Evolutionary conservation across 2,888 invertebrate genomes (phyloP).

Genomic region (Muschampia plurimacula): DNA sequence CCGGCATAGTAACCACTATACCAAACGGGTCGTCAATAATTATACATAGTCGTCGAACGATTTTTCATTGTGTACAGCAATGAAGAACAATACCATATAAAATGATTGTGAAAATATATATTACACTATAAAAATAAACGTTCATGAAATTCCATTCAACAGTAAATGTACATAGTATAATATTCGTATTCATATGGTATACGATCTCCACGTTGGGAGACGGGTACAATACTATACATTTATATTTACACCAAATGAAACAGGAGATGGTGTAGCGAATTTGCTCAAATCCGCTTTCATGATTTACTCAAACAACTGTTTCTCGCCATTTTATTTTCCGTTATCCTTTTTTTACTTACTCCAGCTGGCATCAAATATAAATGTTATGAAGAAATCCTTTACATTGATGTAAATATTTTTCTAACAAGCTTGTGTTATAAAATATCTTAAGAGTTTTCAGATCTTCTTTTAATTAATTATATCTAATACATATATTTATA

Average conservation of each 20-base stretch:
- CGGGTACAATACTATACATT: conserved; percentile 35
- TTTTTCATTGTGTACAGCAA: neutral
- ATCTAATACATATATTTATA: no score
- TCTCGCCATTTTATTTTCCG: conserved; percentile 57
- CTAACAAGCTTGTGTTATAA: neutral
- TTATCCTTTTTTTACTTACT: conserved; percentile 49
- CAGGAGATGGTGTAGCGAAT: conserved; percentile 57
- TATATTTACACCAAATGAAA: conserved; percentile 56
- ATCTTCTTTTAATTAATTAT: no score
- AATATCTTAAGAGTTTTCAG: neutral
- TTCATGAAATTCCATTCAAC: neutral
- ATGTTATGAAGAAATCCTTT: conserved; percentile 1
- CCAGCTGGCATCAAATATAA: conserved; percentile 34
- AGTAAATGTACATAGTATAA: neutral
- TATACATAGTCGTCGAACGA: neutral
- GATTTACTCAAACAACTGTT: conserved; percentile 62
- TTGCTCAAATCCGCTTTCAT: conserved; percentile 66
- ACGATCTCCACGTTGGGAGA: conserved; percentile 43
- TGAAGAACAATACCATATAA: neutral
- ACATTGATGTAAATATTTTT: neutral
- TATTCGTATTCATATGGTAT: neutral
- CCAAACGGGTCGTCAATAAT: no score
- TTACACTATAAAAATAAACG: neutral
- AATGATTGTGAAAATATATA: no score
- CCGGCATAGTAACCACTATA: no score